These are phyloP conservation scores for Recurvirostra avosetta DNA, from an alignment of 2,113 vertebrate species.

Conservation along the genomic window DNA sequence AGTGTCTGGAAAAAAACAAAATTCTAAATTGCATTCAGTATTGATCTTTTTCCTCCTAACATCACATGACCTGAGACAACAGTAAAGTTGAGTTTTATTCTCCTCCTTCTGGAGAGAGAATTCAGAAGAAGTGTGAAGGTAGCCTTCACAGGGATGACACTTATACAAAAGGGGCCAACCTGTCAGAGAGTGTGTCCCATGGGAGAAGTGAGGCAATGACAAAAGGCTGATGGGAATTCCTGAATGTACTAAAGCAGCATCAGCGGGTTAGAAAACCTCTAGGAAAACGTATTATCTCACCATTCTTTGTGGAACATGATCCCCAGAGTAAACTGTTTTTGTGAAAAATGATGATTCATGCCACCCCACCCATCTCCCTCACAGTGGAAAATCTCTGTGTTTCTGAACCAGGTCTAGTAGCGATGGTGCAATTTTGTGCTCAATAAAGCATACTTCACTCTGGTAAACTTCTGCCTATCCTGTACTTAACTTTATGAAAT, in stretches of 20 bases:
- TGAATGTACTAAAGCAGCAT: not conserved
- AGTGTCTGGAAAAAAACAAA: not conserved
- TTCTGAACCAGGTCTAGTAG: not conserved
- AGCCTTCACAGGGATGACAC: not conserved
- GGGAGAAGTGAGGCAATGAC: not conserved
- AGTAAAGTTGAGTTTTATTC: not conserved
- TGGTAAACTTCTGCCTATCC: not conserved
- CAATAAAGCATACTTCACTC: not conserved
- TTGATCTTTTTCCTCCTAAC: not conserved
- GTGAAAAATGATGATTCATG: not conserved
- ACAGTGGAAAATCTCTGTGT: not conserved
- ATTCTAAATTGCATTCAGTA: not conserved
- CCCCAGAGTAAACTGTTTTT: not conserved
- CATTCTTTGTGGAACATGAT: not conserved
- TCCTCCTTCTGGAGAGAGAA: not conserved
- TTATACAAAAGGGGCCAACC: rapidly evolving
- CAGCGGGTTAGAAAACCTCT: not conserved
- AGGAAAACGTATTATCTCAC: not conserved
- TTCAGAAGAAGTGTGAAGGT: not conserved
- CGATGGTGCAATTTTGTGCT: not conserved
- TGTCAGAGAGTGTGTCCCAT: not conserved
- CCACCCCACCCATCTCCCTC: not conserved
- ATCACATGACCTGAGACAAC: not conserved
- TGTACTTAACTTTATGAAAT: not conserved
- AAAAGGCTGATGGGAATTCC: not conserved